Base-by-base conservation (phyloP, 1,140 invertebrate species). In the Himalopsyche phryganea region DNA sequence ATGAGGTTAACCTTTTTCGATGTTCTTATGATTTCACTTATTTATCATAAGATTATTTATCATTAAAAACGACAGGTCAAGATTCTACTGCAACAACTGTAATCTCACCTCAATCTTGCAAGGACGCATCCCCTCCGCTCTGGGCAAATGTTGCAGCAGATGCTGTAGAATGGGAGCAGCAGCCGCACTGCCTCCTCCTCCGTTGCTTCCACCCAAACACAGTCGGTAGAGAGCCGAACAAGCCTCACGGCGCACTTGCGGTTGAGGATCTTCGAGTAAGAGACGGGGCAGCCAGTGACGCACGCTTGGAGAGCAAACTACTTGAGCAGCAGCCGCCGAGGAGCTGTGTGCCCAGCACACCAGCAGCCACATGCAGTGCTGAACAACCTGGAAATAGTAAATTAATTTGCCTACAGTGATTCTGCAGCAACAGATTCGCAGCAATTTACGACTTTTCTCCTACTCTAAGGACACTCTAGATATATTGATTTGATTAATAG, bases 211-310 rank as follows among this genome's bases (percentile, higher is more conserved):
- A 2, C 92, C 91, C 17, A 94, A 75, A 70, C 90, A 95, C 35
- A 95, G 74, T 48, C 89, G 82, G 71, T 96, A 95, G 1, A 96
- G 76, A 0, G 91, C 92, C 18, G 88, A 89, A 71, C 92, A 95
- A 0, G 91, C 89, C 76, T 96, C 93, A 51, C 90, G 81, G 18
- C 93, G 80, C 0, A 96, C 91, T 47, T 89, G 80, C 82, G 76
- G 76, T 40, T 78, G 74, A 2, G 71, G 73, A 52, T 78, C 82
- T 69, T 74, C 68, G 0, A 78, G 66, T 51, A 78, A 63, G 15
- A 78, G 64, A 0, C 76, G 61, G 1, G 76, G 76, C 46, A 75
- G 74, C 58, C 74, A 74, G 18, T 71, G 67, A 0, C 74, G 67
- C 63, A 78, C 54, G 44, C 53, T 58, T 4, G 58, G 68, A 42